Percentiles rank a stretch among this genome's conserved stretches.
Evolutionary conservation across 30 jellyfish, hydroid and myxozoan genomes (phyloP).

Genomic region (Hydra vulgaris): DNA sequence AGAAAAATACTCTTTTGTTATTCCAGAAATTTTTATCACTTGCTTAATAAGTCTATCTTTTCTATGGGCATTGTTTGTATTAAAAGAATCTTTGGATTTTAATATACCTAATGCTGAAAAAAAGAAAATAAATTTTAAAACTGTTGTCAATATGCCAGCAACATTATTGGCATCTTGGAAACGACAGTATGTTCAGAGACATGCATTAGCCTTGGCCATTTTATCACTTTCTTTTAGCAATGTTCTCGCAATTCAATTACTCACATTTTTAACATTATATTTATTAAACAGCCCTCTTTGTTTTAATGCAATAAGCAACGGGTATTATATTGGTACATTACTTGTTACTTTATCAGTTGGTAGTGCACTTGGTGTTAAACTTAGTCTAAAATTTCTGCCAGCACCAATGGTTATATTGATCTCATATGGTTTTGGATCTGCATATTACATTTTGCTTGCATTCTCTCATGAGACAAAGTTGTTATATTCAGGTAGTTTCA

Average conservation of each 20-base stretch:
- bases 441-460: not conserved
- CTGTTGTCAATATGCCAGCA: not conserved
- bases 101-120: not conserved
- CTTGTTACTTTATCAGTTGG: not conserved
- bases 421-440: not conserved
- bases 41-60: not conserved
- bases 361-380: not conserved
- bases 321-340: not conserved
- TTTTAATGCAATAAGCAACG: not conserved
- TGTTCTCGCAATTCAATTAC: not conserved
- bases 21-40: not conserved
- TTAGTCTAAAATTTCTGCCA: not conserved
- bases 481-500: not conserved
- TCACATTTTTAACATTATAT: not conserved
- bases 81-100: not conserved
- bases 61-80: not conserved
- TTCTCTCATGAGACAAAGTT: not conserved
- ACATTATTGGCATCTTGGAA: not conserved
- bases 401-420: not conserved
- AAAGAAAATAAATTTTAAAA: no score
- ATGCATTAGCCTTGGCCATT: not conserved
- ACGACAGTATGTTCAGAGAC: no score
- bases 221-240: not conserved
- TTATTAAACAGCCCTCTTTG: not conserved
- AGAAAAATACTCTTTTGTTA: not conserved